A percentile compares a stretch with the other conserved stretches of the same genome.
phyloP scores from a whole-genome alignment of 2,113 vertebrate species.

The Trachemys scripta region DNA sequence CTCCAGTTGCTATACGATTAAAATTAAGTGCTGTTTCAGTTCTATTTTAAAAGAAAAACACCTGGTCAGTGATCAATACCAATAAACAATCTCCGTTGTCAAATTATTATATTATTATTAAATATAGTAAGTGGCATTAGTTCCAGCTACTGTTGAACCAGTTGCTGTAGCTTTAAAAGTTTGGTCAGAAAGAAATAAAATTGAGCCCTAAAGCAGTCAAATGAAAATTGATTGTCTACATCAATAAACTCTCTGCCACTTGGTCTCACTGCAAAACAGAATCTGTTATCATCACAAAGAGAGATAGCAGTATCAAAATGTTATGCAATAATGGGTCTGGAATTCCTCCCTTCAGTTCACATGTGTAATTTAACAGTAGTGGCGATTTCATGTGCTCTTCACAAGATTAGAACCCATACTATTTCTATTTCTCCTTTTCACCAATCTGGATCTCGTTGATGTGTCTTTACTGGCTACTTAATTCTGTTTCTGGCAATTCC shows the following conservation, averaged over 20 bases:
- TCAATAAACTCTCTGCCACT: neutral
- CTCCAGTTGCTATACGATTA: neutral
- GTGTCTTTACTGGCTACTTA: neutral
- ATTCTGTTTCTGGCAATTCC: neutral
- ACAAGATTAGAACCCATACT: neutral
- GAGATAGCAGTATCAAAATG: neutral
- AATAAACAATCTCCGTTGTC: neutral
- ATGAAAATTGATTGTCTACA: neutral
- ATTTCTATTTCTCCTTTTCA: neutral
- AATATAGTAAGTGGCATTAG: neutral
- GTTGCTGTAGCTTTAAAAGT: neutral
- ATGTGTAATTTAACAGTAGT: neutral
- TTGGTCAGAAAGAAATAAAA: neutral
- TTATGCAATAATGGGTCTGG: neutral
- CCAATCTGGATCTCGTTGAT: neutral
- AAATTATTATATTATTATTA: neutral
- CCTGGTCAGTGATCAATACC: neutral
- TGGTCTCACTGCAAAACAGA: too few species aligned
- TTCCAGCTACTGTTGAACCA: neutral
- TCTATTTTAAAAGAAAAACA: neutral
- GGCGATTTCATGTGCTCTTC: neutral
- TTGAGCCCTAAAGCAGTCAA: neutral
- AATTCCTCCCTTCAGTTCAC: neutral
- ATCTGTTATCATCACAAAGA: neutral
- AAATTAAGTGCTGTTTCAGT: neutral